A percentile compares a stretch with the other conserved stretches of the same genome.
phyloP scores from a whole-genome alignment of 2,888 invertebrate genomes.

The Microplitis deprimator region DNA sequence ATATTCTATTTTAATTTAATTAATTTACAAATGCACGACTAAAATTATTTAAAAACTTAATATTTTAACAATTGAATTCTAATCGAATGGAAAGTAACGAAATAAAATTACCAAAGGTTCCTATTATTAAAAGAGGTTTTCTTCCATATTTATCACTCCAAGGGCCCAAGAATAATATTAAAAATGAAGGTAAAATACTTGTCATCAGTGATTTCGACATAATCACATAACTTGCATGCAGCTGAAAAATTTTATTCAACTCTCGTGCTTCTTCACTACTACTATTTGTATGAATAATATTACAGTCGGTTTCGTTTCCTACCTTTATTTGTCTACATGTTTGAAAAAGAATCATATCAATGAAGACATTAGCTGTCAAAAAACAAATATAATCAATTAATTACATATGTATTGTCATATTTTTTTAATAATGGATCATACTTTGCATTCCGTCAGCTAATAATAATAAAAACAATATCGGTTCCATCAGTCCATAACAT shows the following conservation, averaged over 20 bases:
- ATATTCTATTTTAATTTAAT: no score
- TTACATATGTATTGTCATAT: background rate
- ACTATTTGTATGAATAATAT: constrained; percentile 74
- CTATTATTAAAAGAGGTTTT: constrained; percentile 79
- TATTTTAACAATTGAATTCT: no score
- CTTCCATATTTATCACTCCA: constrained; percentile 88
- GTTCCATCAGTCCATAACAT: constrained; percentile 55
- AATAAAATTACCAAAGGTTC: constrained; percentile 74
- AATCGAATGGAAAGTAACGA: background rate
- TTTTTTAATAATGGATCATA: constrained; percentile 33
- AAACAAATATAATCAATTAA: background rate
- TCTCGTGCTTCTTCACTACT: constrained; percentile 73
- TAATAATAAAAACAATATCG: constrained; percentile 55
- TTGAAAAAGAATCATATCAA: constrained; percentile 80
- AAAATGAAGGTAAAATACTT: constrained; percentile 78
- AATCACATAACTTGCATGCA: constrained; percentile 77
- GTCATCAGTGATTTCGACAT: constrained; percentile 78
- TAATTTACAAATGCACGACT: no score
- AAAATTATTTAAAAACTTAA: no score
- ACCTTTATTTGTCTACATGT: constrained; percentile 78
- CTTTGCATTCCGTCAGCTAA: constrained; percentile 56
- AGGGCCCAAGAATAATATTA: constrained; percentile 83
- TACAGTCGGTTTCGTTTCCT: constrained; percentile 75
- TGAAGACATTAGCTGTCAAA: constrained; percentile 74
- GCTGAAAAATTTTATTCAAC: constrained; percentile 76